Percentiles rank a stretch among this genome's conserved stretches.
Conservation (phyloP, 2,888 invertebrate genomes). For the Eulithis testata region DNA sequence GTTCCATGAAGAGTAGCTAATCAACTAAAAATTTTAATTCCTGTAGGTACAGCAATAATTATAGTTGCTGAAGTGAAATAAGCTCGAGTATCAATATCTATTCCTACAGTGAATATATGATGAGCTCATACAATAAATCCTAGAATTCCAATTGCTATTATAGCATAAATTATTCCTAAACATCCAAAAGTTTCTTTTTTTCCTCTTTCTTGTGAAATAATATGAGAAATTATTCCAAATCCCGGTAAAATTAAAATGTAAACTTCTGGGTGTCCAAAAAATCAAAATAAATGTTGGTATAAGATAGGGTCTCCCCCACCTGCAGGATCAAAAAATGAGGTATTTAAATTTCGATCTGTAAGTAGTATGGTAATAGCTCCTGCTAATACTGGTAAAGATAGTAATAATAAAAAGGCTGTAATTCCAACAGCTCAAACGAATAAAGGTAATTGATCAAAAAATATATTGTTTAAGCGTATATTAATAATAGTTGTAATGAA, state of each 20-base stretch:
- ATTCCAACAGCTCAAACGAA: conserved; percentile 89
- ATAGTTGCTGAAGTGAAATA: conserved; percentile 94
- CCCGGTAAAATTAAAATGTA: conserved; percentile 94
- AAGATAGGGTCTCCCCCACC: conserved; percentile 93
- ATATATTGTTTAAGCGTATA: conserved; percentile 86
- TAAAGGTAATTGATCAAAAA: conserved; percentile 87
- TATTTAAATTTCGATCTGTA: conserved; percentile 92
- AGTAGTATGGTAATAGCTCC: conserved; percentile 92
- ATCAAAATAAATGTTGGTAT: conserved; percentile 94
- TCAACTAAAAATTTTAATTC: conserved; percentile 93
- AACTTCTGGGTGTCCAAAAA: conserved; percentile 94
- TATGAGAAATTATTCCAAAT: conserved; percentile 92
- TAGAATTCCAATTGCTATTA: conserved; percentile 91
- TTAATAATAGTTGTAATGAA: conserved; percentile 91
- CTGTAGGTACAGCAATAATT: conserved; percentile 94
- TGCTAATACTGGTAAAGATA: conserved; percentile 90
- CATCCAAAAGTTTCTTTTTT: conserved; percentile 90
- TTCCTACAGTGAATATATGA: conserved; percentile 93
- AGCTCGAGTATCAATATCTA: conserved; percentile 93
- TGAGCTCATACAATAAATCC: conserved; percentile 94
- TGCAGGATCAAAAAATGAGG: conserved; percentile 91
- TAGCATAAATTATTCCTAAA: conserved; percentile 93
- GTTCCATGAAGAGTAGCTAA: conserved; percentile 88
- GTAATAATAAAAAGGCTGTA: conserved; percentile 81
- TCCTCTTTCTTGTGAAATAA: conserved; percentile 89